Conservation (phyloP, 2,888 invertebrate genomes). For the Lordiphosa andalusiaca region DNA sequence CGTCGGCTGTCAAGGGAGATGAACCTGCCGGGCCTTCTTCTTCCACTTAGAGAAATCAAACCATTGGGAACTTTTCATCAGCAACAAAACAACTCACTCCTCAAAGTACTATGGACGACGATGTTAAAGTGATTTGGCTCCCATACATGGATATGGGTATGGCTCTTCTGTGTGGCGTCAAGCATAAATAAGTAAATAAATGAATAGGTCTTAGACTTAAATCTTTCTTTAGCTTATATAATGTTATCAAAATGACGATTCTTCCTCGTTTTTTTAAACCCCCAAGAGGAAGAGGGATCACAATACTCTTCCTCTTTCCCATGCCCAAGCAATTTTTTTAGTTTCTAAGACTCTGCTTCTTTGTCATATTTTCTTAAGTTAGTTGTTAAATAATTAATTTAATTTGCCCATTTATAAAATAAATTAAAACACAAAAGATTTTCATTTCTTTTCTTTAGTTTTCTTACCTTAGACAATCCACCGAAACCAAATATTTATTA, state of each 20-base stretch:
- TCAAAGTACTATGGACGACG: constrained; percentile 73
- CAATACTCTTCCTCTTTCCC: constrained; percentile 6
- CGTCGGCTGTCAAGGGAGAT: constrained; percentile 79
- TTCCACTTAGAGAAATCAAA: constrained; percentile 49
- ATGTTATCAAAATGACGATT: constrained; percentile 58
- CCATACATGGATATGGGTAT: constrained; percentile 34
- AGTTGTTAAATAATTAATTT: constrained; percentile 59
- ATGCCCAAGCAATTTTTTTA: constrained; percentile 59
- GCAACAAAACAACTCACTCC: constrained; percentile 60
- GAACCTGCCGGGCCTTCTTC: constrained; percentile 58
- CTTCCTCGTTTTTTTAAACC: constrained; percentile 65
- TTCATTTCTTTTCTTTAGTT: constrained; percentile 16
- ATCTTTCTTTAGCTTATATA: constrained; percentile 37
- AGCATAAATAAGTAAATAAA: constrained; percentile 61
- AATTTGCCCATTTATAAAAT: constrained; percentile 54
- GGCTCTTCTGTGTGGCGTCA: constrained; percentile 56
- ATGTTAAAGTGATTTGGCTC: constrained; percentile 67
- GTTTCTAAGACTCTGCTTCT: constrained; percentile 62
- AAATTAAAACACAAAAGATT: constrained; percentile 56
- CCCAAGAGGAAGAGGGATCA: constrained; percentile 21
- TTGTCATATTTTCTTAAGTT: constrained; percentile 70
- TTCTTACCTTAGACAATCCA: constrained; percentile 56
- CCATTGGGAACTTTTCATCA: constrained; percentile 14
- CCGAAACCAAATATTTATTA: constrained; percentile 41
- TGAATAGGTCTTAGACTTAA: constrained; percentile 74